Evolutionary conservation across 2,797 vertebrate species (phyloP), one percentile per base, ranked within the genome.

Genomic region (Eulemur rubriventer): DNA sequence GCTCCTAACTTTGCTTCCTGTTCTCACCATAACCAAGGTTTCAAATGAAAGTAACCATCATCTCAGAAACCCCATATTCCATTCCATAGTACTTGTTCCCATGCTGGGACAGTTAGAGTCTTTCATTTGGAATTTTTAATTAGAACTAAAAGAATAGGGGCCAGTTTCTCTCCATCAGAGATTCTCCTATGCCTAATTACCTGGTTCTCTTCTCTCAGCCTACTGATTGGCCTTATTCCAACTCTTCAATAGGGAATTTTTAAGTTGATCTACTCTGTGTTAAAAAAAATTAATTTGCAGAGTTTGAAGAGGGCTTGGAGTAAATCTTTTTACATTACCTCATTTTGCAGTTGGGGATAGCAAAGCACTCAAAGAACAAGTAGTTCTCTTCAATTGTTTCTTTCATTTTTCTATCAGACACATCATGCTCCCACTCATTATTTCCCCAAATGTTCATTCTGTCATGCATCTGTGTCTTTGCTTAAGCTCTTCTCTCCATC

Each of bases 371-470:
- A 16, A 43, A 92, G 20, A 38, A 6, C 24, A 52, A 48, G 20
- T 28, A 4, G 13, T 33, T 52, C 41, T 78, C 63, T 67, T 63
- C 61, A 18, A 14, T 1, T n/a, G 14, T 18, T 14, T 83, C 43
- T 22, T 73, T 6, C 59, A 1, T 14, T 46, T 65, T 81, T 48
- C 89, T 48, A 4, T 3, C 18, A n/a, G 67, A 72, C 12, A n/a
- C 41, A 4, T 35, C 12, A 33, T 2, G 14, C 2, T 1, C 4
- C 50, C 30, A 12, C 17, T 13, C 38, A 4, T 35, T 20, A 28
- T 22, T 33, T 35, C 35, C 22, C 17, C 12, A 38, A 14, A 26
- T 35, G 12, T 17, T 35, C 30, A 2, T 1, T n/a, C 33, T 1
- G 2, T 33, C 83, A 7, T 2, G 55, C 26, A 6, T 13, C 46